Evolutionary conservation across 2,113 vertebrate genomes (phyloP), one percentile per base, ranked within the genome.

Genomic region (Stigmatopora nigra): DNA sequence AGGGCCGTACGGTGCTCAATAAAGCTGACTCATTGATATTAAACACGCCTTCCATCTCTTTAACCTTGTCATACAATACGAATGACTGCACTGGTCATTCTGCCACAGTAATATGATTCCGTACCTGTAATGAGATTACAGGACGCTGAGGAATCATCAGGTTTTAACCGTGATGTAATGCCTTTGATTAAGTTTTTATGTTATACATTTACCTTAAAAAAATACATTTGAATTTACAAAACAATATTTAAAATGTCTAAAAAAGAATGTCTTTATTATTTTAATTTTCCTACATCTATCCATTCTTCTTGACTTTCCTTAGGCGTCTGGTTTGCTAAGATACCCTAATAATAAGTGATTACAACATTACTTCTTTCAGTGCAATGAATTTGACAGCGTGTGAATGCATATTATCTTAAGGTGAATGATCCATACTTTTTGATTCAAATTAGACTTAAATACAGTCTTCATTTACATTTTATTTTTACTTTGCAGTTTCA

Each of bases 11-110:
- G 49, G 72, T 47, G 63, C 72, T 79, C 78, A 79, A 83, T 84
- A 84, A 73, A 77, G 55, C 75, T 79, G 82, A 88, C 70, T 81
- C 80, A 77, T 45, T 77, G 81, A 78, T 84, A 88, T 82, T 73
- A 74, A 80, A 85, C 47, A 75, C 73, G 44, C 31, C 59, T 59
- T 46, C 78, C 64, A 59, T 69, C 69, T 62, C 66, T 60, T 70
- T 79, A 79, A 82, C 79, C 80, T 79, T 84, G 82, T 79, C 78
- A 85, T 72, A 62, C 69, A 80, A 84, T 84, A 84, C 69, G 46
- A 65, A 80, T 74, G 71, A 63, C 61, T 78, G 70, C 68, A 79
- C 82, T 46, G 35, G 75, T 70, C 51, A 53, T 73, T 75, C 71
- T 75, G 65, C 66, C 62, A 65, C 72, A 65, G 79, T 69, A 79